Evolutionary conservation across 2,888 invertebrate genomes (phyloP), one percentile per base, ranked within the genome.

Genomic region (Ornithoptera alexandrae): DNA sequence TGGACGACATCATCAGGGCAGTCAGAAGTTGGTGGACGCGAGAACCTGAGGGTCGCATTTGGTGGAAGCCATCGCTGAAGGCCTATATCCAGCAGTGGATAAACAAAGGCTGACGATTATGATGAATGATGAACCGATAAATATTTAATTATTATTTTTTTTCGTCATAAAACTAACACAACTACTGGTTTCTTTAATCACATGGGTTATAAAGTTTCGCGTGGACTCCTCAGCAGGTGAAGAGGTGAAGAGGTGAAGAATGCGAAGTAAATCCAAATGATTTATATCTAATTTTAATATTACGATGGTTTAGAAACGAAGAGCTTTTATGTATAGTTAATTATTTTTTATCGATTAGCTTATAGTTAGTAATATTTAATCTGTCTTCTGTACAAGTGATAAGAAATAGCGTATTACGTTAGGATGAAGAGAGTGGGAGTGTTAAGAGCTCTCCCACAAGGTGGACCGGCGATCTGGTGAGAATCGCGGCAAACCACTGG

Each of bases 201-300:
- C 18, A 6, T 53, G 53, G 17, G 30, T 30, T 30, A 30, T 30
- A 30, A 30, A 30, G 4, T 10, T 39, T 8, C 8, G 10, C 42
- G 24, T 39, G 46, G 30, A 30, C 30, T 30, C 30, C 30, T 30
- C 36, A 62, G 57, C 62, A 57, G 62, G 20, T 24, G n/a, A 59
- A 30, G 57, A 70, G 69, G 66, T 70, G 65, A 69, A 65, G 36
- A 69, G 69, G 65, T 66, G 66, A 70, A 24, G 15, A 20, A 20
- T 10, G 24, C 20, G 68, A 22, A 30, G 59, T 66, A 70, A 70
- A 66, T 69, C 62, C 36, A 17, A 62, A 70, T 70, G 66, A 70
- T 18, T 70, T 50, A 66, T 66, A 58, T 62, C 18, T 53, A 58
- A 66, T 59, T 70, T 66, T 62, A 66, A 70, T 58, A 61, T 70